Conservation (phyloP, 2,797 vertebrate genomes). For the Mormyrops attenuatus region DNA sequence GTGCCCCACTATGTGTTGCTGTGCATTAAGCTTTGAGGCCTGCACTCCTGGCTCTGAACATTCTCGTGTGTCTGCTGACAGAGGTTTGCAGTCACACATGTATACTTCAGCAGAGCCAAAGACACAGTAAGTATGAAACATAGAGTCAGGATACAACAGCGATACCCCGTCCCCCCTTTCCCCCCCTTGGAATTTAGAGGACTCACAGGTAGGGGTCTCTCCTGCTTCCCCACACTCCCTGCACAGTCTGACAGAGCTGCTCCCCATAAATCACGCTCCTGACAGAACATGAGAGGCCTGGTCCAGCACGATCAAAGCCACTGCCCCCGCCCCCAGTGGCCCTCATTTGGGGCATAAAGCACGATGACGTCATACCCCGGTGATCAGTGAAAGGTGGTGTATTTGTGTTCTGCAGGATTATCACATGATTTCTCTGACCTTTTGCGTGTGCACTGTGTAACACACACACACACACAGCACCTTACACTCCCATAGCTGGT, state of each 20-base stretch:
- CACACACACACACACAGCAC: not conserved
- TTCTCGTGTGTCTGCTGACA: not conserved
- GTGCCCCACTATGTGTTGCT: not conserved
- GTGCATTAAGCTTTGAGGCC: not conserved
- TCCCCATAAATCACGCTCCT: slow-evolving; percentile 37
- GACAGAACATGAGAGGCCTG: slow-evolving; percentile 29
- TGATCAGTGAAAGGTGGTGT: not conserved
- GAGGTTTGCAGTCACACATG: not conserved
- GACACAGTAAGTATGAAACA: not conserved
- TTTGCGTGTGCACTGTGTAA: not conserved
- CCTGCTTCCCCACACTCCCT: slow-evolving; percentile 31
- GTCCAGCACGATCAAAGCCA: slow-evolving; percentile 13
- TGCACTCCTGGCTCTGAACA: not conserved
- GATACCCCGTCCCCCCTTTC: not conserved
- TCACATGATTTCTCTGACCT: not conserved
- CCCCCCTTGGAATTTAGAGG: not conserved
- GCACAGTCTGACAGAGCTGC: slow-evolving; percentile 37
- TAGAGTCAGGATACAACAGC: not conserved
- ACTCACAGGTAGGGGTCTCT: slow-evolving; percentile 30
- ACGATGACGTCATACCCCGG: slow-evolving; percentile 32
- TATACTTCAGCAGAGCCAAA: not conserved
- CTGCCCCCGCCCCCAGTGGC: not conserved
- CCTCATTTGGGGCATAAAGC: not conserved
- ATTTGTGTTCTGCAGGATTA: not conserved
- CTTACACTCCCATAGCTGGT: not conserved